Base-by-base conservation (phyloP, 2,888 invertebrate genomes). In the Diarsia dahlii region DNA sequence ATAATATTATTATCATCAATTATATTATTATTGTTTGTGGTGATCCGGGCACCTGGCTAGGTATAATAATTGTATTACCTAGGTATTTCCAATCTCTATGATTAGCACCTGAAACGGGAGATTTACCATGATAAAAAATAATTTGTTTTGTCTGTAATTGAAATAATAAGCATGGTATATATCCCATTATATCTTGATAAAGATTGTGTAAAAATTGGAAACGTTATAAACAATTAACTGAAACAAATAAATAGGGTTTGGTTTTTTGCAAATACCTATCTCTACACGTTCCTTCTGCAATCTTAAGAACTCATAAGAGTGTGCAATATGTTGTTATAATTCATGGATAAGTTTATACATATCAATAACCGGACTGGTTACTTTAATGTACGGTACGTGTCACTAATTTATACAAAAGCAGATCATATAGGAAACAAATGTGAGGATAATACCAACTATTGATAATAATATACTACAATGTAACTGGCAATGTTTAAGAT, bases 331-430 rank as follows among this genome's bases (percentile, higher is more conserved):
- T 58, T 58, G 28, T 28, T 56, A 13, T 56, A 56, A 23, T 23
- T 56, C 58, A 20, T 62, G 12, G 12, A n/a, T 69, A 15, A 68
- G 39, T 23, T 15, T 23, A 52, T 13, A 74, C 18, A 23, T 63
- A 62, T 23, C 18, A n/a, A 28, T 72, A 34, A 56, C 15, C 13
- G 46, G 46, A 50, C 12, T 56, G 34, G 9, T 23, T 46, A 0
- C 6, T 39, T 54, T 50, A 20, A 28, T 67, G 23, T 28, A 50
- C 10, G 18, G 46, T 63, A 63, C 63, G 63, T 63, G 63, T 63
- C 39, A 15, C 1, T 48, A 76, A 15, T 50, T 28, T 48, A 78
- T n/a, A 58, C 15, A 80, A 78, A 54, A 60, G 39, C 3, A 80
- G 52, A 63, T 54, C 0, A 15, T 65, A 34, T n/a, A 68, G 20